Percentiles rank a stretch among this genome's conserved stretches.
Conservation (phyloP, 2,797 vertebrate species). For the Coregonus ussuriensis region DNA sequence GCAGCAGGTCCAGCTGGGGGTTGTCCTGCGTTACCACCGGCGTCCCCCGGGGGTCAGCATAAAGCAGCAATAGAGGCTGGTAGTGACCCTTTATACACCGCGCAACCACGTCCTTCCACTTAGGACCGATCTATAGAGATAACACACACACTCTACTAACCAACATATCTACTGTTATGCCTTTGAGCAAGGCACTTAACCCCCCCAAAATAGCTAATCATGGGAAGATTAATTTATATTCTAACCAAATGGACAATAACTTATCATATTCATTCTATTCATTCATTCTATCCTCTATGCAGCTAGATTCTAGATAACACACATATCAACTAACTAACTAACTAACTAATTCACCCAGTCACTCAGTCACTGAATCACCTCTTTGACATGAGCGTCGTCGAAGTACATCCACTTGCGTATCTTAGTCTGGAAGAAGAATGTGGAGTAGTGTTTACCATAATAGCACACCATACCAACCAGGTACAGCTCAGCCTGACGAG, state of each 20-base stretch:
- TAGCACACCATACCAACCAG: slow-evolving; percentile 99
- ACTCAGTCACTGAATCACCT: slow-evolving; percentile 76
- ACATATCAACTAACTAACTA: background rate
- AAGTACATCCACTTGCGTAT: slow-evolving; percentile 99
- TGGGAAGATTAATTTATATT: background rate
- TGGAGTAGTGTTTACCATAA: slow-evolving; percentile 99
- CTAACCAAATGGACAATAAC: background rate
- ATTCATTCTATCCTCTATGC: background rate
- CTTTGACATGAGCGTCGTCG: slow-evolving; percentile 98
- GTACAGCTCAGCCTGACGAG: slow-evolving; percentile 96
- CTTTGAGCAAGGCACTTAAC: background rate
- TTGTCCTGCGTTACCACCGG: slow-evolving; percentile 91
- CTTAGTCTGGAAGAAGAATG: slow-evolving; percentile 99
- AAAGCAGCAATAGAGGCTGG: slow-evolving; percentile 95
- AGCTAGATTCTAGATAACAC: background rate
- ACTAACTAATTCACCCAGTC: no score
- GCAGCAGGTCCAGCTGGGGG: slow-evolving; percentile 87
- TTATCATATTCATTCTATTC: background rate
- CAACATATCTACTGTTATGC: background rate
- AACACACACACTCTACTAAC: slow-evolving; percentile 21
- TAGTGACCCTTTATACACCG: slow-evolving; percentile 99
- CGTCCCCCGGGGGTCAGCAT: slow-evolving; percentile 95
- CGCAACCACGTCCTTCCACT: slow-evolving; percentile 99
- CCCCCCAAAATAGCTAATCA: no score
- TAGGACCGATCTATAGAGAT: slow-evolving; percentile 73